Evolutionary conservation across 1,140 invertebrate genomes (phyloP).

Genomic region (Homalodisca vitripennis): DNA sequence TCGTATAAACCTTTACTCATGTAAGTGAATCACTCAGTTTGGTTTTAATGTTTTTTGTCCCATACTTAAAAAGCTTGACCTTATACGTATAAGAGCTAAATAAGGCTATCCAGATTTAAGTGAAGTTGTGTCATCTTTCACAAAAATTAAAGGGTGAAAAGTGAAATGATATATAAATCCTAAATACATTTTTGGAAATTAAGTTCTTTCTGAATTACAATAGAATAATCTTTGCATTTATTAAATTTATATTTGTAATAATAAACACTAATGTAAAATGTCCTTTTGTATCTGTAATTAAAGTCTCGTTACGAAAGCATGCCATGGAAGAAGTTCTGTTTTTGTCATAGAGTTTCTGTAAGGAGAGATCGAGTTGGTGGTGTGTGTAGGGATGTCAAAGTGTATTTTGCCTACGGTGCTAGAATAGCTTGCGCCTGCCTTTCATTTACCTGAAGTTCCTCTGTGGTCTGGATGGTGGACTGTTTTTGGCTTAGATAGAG

Average conservation of each 20-base stretch:
- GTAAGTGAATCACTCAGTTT: too few species aligned
- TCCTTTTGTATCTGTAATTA: background rate
- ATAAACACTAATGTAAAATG: background rate
- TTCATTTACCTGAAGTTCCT: constrained; percentile 14
- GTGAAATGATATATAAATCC: background rate
- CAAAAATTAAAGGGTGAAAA: too few species aligned
- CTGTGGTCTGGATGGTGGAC: background rate
- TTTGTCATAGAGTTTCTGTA: background rate
- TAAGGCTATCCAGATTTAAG: too few species aligned
- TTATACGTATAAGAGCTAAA: too few species aligned
- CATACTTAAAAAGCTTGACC: too few species aligned
- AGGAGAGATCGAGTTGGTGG: background rate
- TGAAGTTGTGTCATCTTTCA: too few species aligned
- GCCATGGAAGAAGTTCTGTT: too few species aligned
- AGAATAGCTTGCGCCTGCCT: too few species aligned
- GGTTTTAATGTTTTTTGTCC: background rate
- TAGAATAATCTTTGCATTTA: background rate
- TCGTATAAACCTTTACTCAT: too few species aligned
- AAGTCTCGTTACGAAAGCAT: too few species aligned
- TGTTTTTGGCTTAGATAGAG: constrained; percentile 51
- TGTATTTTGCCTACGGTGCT: background rate
- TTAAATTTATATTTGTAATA: background rate
- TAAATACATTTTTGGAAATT: too few species aligned
- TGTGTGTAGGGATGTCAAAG: background rate
- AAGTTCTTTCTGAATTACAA: too few species aligned